phyloP scores from a whole-genome alignment of 2,113 vertebrate genomes.

The Oplegnathus fasciatus region DNA sequence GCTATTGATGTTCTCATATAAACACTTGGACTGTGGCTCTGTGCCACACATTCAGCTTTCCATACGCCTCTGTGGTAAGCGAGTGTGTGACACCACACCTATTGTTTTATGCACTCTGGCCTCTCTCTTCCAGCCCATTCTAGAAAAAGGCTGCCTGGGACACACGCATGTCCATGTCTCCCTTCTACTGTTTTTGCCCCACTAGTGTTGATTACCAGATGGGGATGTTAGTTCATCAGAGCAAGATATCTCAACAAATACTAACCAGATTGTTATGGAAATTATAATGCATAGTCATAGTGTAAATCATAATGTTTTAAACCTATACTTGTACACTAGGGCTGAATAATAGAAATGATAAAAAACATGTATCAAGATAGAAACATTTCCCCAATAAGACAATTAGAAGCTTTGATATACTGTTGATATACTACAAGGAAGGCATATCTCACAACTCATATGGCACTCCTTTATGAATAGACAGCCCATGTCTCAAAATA shows the following conservation, averaged over 20 bases:
- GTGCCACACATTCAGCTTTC: slow-evolving; percentile 42
- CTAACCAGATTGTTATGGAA: background rate
- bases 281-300: background rate
- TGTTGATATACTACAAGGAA: background rate
- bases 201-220: background rate
- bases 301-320: background rate
- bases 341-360: background rate
- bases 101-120: slow-evolving; percentile 63
- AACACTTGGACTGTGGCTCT: slow-evolving; percentile 44
- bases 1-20: slow-evolving; percentile 39
- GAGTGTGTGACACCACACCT: slow-evolving; percentile 46
- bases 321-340: background rate
- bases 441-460: background rate
- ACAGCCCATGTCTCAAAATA: background rate
- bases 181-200: background rate
- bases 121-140: slow-evolving; percentile 63
- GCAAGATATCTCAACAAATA: background rate
- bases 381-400: too few species aligned
- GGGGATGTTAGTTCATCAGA: background rate
- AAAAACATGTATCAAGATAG: background rate
- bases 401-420: too few species aligned
- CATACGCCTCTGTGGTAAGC: slow-evolving; percentile 25
- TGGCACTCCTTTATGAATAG: background rate
- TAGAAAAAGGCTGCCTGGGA: slow-evolving; percentile 51
- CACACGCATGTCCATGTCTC: background rate